Evolutionary conservation across 2,797 vertebrate species (phyloP), one percentile per base, ranked within the genome.

Genomic region (Strix occidentalis): DNA sequence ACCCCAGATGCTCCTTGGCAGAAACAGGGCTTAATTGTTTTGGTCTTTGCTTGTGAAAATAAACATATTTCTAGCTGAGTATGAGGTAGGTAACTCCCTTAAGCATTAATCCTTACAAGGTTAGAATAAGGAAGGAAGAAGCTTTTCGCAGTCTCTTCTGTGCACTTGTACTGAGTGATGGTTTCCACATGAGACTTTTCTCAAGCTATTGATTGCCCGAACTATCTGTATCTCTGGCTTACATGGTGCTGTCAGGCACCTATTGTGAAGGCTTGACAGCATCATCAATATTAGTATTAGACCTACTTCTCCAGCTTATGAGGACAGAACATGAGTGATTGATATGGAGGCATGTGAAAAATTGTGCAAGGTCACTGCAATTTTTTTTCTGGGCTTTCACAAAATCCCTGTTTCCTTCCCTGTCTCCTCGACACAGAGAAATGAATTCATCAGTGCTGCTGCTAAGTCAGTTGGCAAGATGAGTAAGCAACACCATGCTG

Each of bases 231-330:
- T 91, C 90, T 95, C 60, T 70, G 71, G 53, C 60, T 43, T 68
- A 46, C 48, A 5, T 0, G 0, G 13, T n/a, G 68, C 88, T 87
- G 78, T 89, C 93, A 77, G 84, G 54, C 58, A 9, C 31, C 90
- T 91, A 89, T 92, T 95, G 95, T 93, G 74, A 68, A 68, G 56
- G 77, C 88, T 87, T 93, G 95, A 87, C 93, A 95, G 86, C 56
- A 21, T 89, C 96, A 89, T 97, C 91, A 89, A 7, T 96, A 95
- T 41, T 61, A 5, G 64, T 18, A 77, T 93, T 96, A 91, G 57
- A 56, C 53, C 71, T 78, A 6, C 81, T 95, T 89, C 68, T 74
- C 60, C 17, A 18, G 77, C 43, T 54, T 41, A 12, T 9, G 81
- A 57, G 64, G 71, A 71, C 9, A n/a, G 84, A 71, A 68, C 3